Conservation (phyloP, 1,140 invertebrate genomes). For the Elymnias hypermnestra region DNA sequence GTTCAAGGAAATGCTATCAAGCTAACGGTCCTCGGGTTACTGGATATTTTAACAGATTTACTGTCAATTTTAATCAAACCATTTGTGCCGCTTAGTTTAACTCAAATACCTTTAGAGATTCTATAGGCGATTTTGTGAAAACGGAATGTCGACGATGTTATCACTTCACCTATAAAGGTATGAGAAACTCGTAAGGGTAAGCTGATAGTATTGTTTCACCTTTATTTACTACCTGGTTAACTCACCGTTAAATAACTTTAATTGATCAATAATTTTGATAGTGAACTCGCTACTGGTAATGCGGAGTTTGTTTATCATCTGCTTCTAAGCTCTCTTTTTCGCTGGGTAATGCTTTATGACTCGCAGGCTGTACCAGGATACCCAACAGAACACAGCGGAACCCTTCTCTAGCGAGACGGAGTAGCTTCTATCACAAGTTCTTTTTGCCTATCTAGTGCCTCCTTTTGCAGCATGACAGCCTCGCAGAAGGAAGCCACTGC, state of each 20-base stretch:
- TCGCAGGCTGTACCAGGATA: no score
- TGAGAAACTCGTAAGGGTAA: slow-evolving; percentile 9
- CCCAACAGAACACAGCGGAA: no score
- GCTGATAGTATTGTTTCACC: slow-evolving; percentile 8
- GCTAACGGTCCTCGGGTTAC: slow-evolving; percentile 19
- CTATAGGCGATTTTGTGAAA: slow-evolving; percentile 20
- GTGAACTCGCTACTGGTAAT: no score
- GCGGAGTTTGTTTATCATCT: no score
- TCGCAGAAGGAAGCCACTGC: no score
- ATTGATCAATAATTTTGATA: not conserved
- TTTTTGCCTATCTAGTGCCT: no score
- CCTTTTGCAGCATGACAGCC: no score
- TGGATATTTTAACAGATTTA: slow-evolving; percentile 29
- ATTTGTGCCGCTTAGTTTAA: slow-evolving; percentile 24
- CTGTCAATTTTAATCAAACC: slow-evolving; percentile 31
- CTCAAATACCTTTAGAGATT: slow-evolving; percentile 19
- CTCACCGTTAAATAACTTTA: not conserved
- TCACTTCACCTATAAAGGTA: slow-evolving; percentile 11
- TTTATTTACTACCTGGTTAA: not conserved
- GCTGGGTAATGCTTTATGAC: no score
- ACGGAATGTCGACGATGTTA: slow-evolving; percentile 23
- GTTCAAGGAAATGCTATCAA: slow-evolving; percentile 14
- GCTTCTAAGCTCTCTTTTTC: no score
- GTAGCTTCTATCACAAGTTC: no score
- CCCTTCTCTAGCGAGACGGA: no score